Base-by-base conservation (phyloP, 2,797 vertebrate genomes). In the Limosa lapponica region DNA sequence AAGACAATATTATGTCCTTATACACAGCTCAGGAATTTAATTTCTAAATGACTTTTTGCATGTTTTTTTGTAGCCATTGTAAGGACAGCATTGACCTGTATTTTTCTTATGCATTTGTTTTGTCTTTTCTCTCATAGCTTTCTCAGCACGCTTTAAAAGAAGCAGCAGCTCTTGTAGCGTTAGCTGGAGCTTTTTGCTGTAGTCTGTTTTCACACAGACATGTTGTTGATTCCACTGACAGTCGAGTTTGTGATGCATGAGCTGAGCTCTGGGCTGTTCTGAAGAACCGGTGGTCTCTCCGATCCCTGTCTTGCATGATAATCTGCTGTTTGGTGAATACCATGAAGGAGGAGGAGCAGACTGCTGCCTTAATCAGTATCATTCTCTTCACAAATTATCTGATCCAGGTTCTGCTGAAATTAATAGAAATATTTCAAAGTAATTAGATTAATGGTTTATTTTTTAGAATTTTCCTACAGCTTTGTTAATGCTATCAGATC, bases 321-420 rank as follows among this genome's bases (percentile, higher is more conserved):
- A 81, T 54, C 41, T 86, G 57, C 18, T 65, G 12, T 52, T 67
- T 64, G n/a, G 22, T 86, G 44, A 82, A 59, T 57, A 34, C 4
- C 12, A 37, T 10, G 22, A 4, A 61, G 37, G 16, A 59, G 18
- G 46, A 80, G 36, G 23, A 80, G 34, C 18, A 86, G 44, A 37
- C 14, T 34, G 10, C 18, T 55, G 25, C 23, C 28, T 73, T 82
- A 44, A 87, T 77, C 43, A 59, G 22, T 46, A n/a, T 64, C 58
- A 83, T 37, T 86, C 8, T 75, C 34, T 83, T 83, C n/a, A 81
- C 19, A 73, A 36, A 55, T 49, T 75, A 65, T 52, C 34, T 86
- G 52, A 74, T 54, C 17, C 23, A 46, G 24, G 16, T 87, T 71
- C 64, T 87, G n/a, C 37, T 83, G 16, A 81, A 89, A 90, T 59